These are phyloP conservation scores for Pachypsylla venusta DNA, from an alignment of 1,140 invertebrate genomes.

Conservation along the genomic window DNA sequence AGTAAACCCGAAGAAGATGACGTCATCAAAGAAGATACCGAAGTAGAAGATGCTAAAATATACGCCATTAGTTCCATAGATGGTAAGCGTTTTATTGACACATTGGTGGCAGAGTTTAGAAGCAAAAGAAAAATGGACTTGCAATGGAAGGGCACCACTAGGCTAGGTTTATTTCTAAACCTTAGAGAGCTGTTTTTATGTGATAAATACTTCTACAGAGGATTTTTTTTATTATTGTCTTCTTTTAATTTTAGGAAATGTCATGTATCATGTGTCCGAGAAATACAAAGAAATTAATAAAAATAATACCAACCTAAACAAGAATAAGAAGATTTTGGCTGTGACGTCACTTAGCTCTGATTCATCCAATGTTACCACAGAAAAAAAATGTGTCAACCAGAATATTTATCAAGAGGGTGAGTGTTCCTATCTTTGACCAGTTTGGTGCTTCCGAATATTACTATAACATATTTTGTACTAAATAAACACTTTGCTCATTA, in stretches of 20 bases:
- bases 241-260: constrained; percentile 40
- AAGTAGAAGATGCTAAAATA: constrained; percentile 45
- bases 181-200: too few relatives aligned
- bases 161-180: too few relatives aligned
- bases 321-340: constrained; percentile 16
- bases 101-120: too few relatives aligned
- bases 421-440: too few relatives aligned
- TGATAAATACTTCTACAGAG: too few relatives aligned
- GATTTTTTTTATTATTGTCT: too few relatives aligned
- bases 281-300: constrained; percentile 9
- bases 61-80: constrained; percentile 75
- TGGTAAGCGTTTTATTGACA: constrained; percentile 26
- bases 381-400: constrained; percentile 12
- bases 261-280: constrained; percentile 57
- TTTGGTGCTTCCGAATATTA: too few relatives aligned
- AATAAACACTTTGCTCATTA: too few relatives aligned
- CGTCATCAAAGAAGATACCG: not conserved
- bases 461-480: too few relatives aligned
- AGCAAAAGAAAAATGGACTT: too few relatives aligned
- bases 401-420: not conserved
- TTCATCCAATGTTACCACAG: constrained; percentile 13
- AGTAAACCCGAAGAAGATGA: constrained; percentile 32
- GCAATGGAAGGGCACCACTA: too few relatives aligned
- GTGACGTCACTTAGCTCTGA: constrained; percentile 20
- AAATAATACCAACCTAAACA: constrained; percentile 2